These are phyloP conservation scores for Phrynocephalus guinanensis DNA, from an alignment of 2,797 vertebrate genomes.

Conservation along the genomic window DNA sequence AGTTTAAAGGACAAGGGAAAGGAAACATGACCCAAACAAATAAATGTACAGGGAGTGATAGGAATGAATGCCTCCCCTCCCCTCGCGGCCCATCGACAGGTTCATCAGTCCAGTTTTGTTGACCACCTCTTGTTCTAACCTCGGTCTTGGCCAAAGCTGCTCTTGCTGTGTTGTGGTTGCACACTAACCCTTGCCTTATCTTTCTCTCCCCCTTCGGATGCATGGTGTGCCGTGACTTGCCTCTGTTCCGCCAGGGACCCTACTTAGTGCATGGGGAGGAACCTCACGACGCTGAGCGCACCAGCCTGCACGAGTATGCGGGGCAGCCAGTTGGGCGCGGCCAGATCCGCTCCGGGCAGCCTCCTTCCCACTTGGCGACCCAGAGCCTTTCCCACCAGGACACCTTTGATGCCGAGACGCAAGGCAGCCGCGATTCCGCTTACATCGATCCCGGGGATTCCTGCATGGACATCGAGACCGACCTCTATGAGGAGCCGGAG, in stretches of 20 bases:
- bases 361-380: constrained; percentile 78
- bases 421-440: constrained; percentile 92
- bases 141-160: neutral
- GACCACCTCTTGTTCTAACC: constrained; percentile 1
- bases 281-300: constrained; percentile 84
- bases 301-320: constrained; percentile 84
- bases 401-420: constrained; percentile 93
- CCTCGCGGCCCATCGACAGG: neutral
- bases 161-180: neutral
- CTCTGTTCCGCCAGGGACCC: constrained; percentile 85
- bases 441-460: constrained; percentile 93
- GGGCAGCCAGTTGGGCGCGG: constrained; percentile 81
- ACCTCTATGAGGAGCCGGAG: constrained; percentile 92
- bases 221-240: constrained; percentile 74
- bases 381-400: constrained; percentile 90
- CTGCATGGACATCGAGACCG: constrained; percentile 95
- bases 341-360: constrained; percentile 78
- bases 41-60: neutral
- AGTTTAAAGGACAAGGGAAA: neutral
- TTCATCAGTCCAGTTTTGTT: neutral
- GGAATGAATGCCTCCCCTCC: neutral
- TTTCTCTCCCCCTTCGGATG: constrained; percentile 71
- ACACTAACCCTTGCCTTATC: constrained; percentile 5
- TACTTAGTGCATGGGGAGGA: constrained; percentile 91
- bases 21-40: neutral